Evolutionary conservation across 2,113 vertebrate species (phyloP).

Genomic region (Ovis canadensis): DNA sequence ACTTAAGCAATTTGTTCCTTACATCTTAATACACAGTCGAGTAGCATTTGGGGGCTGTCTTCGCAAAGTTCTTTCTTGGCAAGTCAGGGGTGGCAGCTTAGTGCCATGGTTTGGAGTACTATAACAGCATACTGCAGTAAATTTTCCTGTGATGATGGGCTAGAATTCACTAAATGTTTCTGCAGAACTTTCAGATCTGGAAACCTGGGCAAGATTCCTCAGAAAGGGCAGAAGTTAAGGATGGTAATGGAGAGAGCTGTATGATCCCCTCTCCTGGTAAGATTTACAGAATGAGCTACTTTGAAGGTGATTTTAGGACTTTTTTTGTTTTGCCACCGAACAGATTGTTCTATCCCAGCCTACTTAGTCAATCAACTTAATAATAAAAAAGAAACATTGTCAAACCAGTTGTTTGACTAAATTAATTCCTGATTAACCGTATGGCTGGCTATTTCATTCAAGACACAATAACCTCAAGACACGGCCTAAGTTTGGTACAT

Average conservation of each 20-base stretch:
- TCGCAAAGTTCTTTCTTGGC: conserved; percentile 51
- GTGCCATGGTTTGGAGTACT: conserved; percentile 29
- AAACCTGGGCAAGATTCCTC: conserved; percentile 29
- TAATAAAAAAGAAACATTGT: not conserved
- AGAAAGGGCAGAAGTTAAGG: not conserved
- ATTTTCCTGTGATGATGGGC: conserved; percentile 33
- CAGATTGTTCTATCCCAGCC: not conserved
- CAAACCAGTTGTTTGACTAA: not conserved
- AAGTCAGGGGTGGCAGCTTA: conserved; percentile 42
- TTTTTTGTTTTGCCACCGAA: not conserved
- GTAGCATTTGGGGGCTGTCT: conserved; percentile 28
- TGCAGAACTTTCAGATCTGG: conserved; percentile 44
- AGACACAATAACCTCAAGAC: not conserved
- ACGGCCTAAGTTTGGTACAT: not conserved
- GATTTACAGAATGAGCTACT: conserved; percentile 29
- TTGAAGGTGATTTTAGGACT: conserved; percentile 11
- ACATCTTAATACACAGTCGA: conserved; percentile 48
- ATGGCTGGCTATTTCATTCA: conserved; percentile 24
- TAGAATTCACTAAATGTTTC: conserved; percentile 50
- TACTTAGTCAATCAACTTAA: not conserved
- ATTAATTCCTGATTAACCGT: not conserved
- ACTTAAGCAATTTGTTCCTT: conserved; percentile 60
- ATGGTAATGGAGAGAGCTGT: not conserved
- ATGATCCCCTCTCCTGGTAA: not conserved
- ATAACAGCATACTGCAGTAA: conserved; percentile 39